Base-by-base conservation (phyloP, 1,140 invertebrate genomes). In the Saccostrea echinata region DNA sequence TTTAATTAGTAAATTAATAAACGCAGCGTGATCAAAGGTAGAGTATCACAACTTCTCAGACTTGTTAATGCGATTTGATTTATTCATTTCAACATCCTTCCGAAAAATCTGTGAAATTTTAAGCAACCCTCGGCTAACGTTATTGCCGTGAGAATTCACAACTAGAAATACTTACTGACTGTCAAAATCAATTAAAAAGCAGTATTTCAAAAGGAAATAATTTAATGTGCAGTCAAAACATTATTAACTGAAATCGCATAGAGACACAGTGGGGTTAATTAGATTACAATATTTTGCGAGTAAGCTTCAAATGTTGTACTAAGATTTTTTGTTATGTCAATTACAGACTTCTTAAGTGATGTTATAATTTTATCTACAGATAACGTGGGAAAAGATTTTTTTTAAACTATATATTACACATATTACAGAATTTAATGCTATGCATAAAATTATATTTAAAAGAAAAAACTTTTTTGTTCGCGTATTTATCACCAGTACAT, bases 71-170 rank as follows among this genome's bases (percentile, higher is more conserved):
- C 68, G 68, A 76, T 76, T 76, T 76, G 68, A 30, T 27, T 76
- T 76, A 8, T 76, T 76, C 68, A 0, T 76, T 30, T 33, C 68
- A 76, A 30, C 27, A 30, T 76, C 12, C 12, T 27, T 27, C 68
- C 27, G 68, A 27, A 76, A 12, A 76, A 76, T 76, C 68, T 76
- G 68, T 76, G 68, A 76, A 33, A 33, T 76, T 30, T 76, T 33
- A 76, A 76, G 68, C 30, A 76, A 33, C 24, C 68, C 68, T 76
- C 68, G 27, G 24, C 27, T 76, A 76, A 76, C 27, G 27, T 76
- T 76, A 76, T 76, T 76, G 68, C 9, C 68, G 68, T 76, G 68
- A 76, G 68, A 76, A 76, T 30, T 76, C 68, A 76, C 68, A 16
- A 76, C 68, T 30, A 30, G 3, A 18, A 76, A 2, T 30, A 76